phyloP scores from a whole-genome alignment of 1,140 invertebrate genomes.

The Venturia canescens region DNA sequence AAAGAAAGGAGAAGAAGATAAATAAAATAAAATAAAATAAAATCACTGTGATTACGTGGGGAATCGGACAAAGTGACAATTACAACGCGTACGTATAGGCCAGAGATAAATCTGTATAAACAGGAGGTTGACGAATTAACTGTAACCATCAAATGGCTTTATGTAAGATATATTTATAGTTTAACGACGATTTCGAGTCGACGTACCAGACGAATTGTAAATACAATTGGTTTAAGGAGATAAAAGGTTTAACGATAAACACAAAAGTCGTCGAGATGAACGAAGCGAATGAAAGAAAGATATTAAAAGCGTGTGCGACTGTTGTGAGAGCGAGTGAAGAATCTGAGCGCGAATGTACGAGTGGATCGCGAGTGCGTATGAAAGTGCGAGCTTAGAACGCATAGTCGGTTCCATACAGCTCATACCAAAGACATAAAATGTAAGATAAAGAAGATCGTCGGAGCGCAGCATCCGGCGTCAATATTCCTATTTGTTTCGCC shows the following conservation, averaged over 20 bases:
- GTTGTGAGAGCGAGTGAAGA: neutral
- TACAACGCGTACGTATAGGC: constrained; percentile 35
- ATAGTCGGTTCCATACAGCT: constrained; percentile 71
- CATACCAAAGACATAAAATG: constrained; percentile 73
- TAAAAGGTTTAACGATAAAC: constrained; percentile 14
- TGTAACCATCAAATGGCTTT: constrained; percentile 49
- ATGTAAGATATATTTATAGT: constrained; percentile 54
- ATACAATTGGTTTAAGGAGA: constrained; percentile 43
- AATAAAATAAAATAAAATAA: constrained; percentile 34
- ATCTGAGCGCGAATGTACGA: neutral
- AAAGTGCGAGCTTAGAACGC: constrained; percentile 48
- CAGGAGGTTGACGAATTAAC: constrained; percentile 36
- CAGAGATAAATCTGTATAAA: constrained; percentile 35
- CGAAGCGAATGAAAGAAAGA: constrained; percentile 30
- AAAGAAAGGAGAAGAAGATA: constrained; percentile 2
- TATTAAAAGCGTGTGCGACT: neutral
- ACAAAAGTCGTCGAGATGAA: constrained; percentile 14
- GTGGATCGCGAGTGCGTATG: constrained; percentile 35
- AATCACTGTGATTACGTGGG: constrained; percentile 48
- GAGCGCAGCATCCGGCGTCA: neutral
- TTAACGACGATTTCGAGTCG: constrained; percentile 20
- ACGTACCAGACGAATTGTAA: constrained; percentile 39
- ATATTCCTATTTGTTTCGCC: constrained; percentile 26
- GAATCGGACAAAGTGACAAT: constrained; percentile 54
- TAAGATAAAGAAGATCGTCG: constrained; percentile 57